Evolutionary conservation across 2,888 invertebrate genomes (phyloP), one percentile per base, ranked within the genome.

Genomic region (Cephalotes varians): DNA sequence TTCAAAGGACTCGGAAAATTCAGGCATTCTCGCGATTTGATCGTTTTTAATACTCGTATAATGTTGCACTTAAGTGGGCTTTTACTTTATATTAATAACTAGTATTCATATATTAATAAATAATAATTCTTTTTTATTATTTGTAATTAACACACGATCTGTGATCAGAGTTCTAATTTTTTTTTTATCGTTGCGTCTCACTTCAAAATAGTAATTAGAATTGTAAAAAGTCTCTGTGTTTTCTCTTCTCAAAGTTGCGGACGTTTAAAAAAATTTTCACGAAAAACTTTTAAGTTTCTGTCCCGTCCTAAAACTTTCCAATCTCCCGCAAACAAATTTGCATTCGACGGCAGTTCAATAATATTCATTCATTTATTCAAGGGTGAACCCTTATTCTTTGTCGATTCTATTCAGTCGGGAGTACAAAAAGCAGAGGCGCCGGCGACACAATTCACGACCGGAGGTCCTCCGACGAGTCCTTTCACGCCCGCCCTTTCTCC

Each of bases 1-100:
- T 44, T 37, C 40, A 10, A 51, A 58, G 31, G n/a, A 6, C 58
- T 18, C 51, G 18, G 69, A 9, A 47, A 49, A 72, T 65, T 60
- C 65, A 69, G 60, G 25, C 87, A 87, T 89, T 83, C 85, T 83
- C 60, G 28, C 31, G 28, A 44, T 44, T 28, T 49, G 25, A 47
- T 54, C 12, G 28, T n/a, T 10, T 9, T 12, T n/a, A n/a, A 28
- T n/a, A 10, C 21, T 49, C 40, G 18, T 44, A 34, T 47, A 28
- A 44, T 34, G 64, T 62, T 21, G 18, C 65, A 15, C 65, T 51
- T 40, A 18, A 37, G 5, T 21, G 28, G n/a, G 67, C 40, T 21
- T 34, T 49, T 28, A 18, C 12, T 12, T 37, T 28, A 69, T 49
- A n/a, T 72, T 15, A 56, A 12, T 40, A 21, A n/a, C 21, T 0